These are phyloP conservation scores for Cathartes aura DNA, from an alignment of 2,113 vertebrate genomes.

Conservation along the genomic window DNA sequence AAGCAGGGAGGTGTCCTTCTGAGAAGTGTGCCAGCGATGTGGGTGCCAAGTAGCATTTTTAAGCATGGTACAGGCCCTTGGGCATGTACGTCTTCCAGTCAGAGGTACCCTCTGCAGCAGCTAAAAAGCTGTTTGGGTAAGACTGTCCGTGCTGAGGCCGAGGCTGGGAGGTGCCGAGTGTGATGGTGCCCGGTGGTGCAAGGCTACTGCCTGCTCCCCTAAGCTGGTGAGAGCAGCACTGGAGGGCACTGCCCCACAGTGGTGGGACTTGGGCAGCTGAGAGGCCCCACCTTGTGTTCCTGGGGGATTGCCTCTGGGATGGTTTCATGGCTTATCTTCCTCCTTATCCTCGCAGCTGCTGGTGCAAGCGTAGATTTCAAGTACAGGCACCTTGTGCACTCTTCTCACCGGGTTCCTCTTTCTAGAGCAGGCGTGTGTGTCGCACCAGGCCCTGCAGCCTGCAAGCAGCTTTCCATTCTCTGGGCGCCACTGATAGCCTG, in stretches of 20 bases:
- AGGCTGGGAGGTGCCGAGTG: background rate
- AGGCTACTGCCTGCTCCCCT: background rate
- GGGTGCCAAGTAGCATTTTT: background rate
- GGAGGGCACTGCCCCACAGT: background rate
- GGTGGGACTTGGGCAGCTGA: background rate
- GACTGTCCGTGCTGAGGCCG: rapidly evolving
- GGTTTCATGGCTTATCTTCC: background rate
- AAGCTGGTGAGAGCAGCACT: background rate
- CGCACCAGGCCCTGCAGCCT: no score
- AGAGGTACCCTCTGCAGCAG: background rate
- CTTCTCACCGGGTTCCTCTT: background rate
- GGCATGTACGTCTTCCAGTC: background rate
- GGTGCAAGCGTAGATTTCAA: background rate
- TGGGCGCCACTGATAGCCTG: background rate
- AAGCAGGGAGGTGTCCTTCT: background rate
- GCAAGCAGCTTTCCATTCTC: background rate
- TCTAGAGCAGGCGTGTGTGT: rapidly evolving
- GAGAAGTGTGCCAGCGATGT: background rate
- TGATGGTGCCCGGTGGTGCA: rapidly evolving
- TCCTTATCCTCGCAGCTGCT: background rate
- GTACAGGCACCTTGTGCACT: background rate
- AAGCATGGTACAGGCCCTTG: background rate
- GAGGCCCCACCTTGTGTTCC: background rate
- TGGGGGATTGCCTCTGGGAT: background rate
- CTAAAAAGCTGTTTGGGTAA: background rate